Evolutionary conservation across 2,797 vertebrate species (phyloP).

Genomic region (Scolopax rusticola): DNA sequence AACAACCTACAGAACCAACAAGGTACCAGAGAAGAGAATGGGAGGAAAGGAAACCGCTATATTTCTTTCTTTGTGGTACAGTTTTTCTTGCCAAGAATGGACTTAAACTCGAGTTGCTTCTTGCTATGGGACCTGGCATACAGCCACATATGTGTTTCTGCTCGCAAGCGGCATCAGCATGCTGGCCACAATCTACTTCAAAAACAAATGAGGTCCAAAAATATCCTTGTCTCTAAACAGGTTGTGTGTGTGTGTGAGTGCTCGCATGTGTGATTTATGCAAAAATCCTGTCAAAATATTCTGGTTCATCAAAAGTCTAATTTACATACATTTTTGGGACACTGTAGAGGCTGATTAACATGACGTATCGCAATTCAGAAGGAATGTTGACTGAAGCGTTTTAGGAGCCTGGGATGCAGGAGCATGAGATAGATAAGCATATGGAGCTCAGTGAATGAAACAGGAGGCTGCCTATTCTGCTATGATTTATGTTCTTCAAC

Average conservation of each 20-base stretch:
- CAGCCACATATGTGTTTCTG: background rate
- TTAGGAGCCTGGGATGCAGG: constrained; percentile 30
- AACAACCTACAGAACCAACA: background rate
- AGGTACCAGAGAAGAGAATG: background rate
- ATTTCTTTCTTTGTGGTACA: background rate
- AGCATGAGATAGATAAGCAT: constrained; percentile 35
- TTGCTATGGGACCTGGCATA: background rate
- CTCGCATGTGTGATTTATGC: constrained; percentile 59
- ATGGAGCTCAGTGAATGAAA: constrained; percentile 29
- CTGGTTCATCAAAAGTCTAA: constrained; percentile 71
- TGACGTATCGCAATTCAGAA: constrained; percentile 58
- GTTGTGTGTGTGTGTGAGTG: background rate
- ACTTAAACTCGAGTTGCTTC: background rate
- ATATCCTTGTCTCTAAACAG: constrained; percentile 30
- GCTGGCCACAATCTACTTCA: background rate
- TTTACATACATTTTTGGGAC: constrained; percentile 73
- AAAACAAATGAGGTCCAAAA: constrained; percentile 55
- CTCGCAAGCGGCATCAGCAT: background rate
- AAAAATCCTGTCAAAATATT: constrained; percentile 74
- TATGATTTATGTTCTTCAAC: constrained; percentile 9
- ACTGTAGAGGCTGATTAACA: constrained; percentile 68
- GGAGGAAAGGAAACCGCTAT: background rate
- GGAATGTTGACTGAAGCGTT: constrained; percentile 60
- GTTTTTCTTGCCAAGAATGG: background rate
- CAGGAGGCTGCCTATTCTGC: constrained; percentile 17